Conservation (phyloP, 2,113 vertebrate genomes). For the Amblyopsis rosae region DNA sequence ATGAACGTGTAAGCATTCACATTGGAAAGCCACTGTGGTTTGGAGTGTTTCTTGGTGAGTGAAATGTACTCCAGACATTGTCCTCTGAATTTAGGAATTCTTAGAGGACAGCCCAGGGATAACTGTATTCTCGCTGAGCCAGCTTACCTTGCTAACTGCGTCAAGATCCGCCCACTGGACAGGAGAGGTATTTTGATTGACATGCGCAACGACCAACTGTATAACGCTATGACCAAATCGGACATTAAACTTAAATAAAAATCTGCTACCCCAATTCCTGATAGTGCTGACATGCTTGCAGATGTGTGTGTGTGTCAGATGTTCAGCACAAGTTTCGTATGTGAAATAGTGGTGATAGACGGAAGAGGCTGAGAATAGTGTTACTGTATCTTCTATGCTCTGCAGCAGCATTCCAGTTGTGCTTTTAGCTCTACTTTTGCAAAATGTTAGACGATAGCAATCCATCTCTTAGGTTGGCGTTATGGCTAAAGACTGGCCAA, state of each 20-base stretch:
- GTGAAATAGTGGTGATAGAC: no score
- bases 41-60: constrained; percentile 16
- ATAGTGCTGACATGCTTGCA: no score
- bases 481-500: background rate
- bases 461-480: background rate
- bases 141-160: background rate
- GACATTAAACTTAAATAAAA: no score
- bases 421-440: background rate
- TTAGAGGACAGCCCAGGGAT: constrained; percentile 3
- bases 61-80: constrained; percentile 30
- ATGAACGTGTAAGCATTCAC: constrained; percentile 49
- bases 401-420: background rate
- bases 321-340: no score
- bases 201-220: background rate
- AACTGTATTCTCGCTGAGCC: background rate
- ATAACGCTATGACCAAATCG: background rate
- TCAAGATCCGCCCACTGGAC: no score
- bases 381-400: no score
- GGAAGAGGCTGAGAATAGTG: no score
- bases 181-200: no score
- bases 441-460: background rate
- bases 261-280: no score
- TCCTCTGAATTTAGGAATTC: constrained; percentile 30
- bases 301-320: no score
- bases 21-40: constrained; percentile 27